These are phyloP conservation scores for Choloepus didactylus DNA, from an alignment of 2,797 vertebrate species.

Conservation along the genomic window DNA sequence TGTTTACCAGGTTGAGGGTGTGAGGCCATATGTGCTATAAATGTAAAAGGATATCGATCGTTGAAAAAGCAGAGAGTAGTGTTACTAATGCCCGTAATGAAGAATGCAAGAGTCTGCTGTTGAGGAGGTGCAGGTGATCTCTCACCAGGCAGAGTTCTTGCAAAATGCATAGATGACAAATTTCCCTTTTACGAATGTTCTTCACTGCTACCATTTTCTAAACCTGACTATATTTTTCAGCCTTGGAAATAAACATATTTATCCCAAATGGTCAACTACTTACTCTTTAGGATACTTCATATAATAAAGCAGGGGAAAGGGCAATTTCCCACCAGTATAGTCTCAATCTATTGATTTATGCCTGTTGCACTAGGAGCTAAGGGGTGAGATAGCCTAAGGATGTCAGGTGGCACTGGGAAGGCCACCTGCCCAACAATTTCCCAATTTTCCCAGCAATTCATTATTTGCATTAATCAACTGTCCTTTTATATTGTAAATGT, in stretches of 20 bases:
- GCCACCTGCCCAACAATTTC: neutral
- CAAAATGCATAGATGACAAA: neutral
- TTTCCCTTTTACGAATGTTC: neutral
- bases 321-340: accelerated
- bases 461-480: neutral
- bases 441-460: neutral
- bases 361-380: too few relatives aligned
- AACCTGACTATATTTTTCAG: neutral
- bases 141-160: neutral
- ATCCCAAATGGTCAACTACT: neutral
- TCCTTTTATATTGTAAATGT: neutral
- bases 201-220: neutral
- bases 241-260: neutral
- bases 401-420: neutral
- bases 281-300: neutral
- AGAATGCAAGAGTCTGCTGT: neutral
- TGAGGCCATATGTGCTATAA: constrained; percentile 36
- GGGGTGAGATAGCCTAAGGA: neutral
- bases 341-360: neutral
- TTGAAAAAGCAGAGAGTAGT: constrained; percentile 24
- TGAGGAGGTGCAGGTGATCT: neutral
- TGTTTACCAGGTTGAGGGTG: constrained; percentile 28
- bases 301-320: neutral
- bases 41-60: constrained; percentile 62
- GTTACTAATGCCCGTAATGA: neutral